A percentile compares a stretch with the other conserved stretches of the same genome.
These are phyloP conservation scores for Tetranychus piercei DNA, from an alignment of 2,888 invertebrate genomes.

Conservation along the genomic window DNA sequence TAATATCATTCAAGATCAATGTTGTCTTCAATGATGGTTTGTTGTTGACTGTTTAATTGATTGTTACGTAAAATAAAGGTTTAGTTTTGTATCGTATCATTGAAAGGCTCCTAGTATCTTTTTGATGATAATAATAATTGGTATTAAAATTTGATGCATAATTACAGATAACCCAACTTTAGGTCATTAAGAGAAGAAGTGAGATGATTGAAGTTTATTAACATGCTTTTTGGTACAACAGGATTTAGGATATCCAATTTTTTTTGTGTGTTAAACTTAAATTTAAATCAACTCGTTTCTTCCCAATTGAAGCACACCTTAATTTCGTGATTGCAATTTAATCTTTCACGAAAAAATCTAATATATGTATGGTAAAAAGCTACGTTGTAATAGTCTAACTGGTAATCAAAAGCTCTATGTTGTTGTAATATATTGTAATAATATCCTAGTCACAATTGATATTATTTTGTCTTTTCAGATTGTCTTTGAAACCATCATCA, in stretches of 20 bases:
- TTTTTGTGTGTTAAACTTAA: not conserved
- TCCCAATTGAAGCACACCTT: not conserved
- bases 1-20: not conserved
- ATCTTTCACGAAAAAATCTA: not conserved
- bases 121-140: too few species aligned
- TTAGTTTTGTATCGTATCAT: not conserved
- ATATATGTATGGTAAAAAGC: not conserved
- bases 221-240: not conserved
- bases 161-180: not conserved
- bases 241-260: not conserved
- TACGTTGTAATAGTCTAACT: too few species aligned
- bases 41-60: not conserved
- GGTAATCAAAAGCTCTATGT: too few species aligned
- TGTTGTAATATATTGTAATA: too few species aligned
- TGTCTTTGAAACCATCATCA: too few species aligned
- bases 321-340: not conserved
- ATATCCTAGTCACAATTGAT: too few species aligned
- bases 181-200: not conserved
- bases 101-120: not conserved
- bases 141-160: not conserved
- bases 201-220: not conserved
- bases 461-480: too few species aligned
- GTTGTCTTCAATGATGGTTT: not conserved
- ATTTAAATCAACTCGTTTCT: not conserved
- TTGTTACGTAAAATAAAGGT: not conserved